A percentile compares a stretch with the other conserved stretches of the same genome.
These are phyloP conservation scores for Schlechtendalia chinensis DNA, from an alignment of 1,140 invertebrate genomes.

Conservation along the genomic window DNA sequence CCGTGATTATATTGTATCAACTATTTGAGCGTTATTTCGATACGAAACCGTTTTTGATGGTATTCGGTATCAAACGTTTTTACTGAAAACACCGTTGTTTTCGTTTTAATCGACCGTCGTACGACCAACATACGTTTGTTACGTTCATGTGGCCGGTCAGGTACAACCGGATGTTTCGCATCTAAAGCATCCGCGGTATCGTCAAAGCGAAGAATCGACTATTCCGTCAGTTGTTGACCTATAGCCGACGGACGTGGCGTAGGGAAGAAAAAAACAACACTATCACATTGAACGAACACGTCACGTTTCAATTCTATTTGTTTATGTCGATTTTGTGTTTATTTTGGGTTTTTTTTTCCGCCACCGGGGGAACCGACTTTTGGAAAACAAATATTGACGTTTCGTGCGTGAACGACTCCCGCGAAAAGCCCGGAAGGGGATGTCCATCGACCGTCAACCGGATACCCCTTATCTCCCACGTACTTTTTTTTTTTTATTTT, in stretches of 20 bases:
- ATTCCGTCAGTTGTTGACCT: not conserved
- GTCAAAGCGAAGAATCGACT: not conserved
- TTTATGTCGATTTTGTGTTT: constrained; percentile 1
- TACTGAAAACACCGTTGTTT: too few species aligned
- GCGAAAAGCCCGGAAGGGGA: constrained; percentile 3
- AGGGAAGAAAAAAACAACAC: not conserved
- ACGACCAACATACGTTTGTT: too few species aligned
- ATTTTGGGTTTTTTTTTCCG: not conserved
- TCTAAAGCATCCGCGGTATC: not conserved
- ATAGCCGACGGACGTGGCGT: not conserved
- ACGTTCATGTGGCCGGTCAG: too few species aligned
- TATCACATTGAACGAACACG: not conserved
- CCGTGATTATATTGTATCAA: too few species aligned
- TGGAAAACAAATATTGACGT: constrained; percentile 41
- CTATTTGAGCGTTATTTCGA: too few species aligned
- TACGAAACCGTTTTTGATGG: too few species aligned
- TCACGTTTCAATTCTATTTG: constrained; percentile 35
- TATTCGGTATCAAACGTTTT: too few species aligned
- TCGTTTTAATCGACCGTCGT: too few species aligned
- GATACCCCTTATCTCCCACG: not conserved
- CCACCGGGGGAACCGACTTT: constrained; percentile 19
- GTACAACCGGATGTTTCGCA: not conserved
- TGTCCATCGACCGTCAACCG: constrained; percentile 21
- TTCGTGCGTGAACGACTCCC: constrained; percentile 8
- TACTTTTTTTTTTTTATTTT: not conserved